Conservation (phyloP, 2,888 invertebrate species). For the Ditula angustiorana region DNA sequence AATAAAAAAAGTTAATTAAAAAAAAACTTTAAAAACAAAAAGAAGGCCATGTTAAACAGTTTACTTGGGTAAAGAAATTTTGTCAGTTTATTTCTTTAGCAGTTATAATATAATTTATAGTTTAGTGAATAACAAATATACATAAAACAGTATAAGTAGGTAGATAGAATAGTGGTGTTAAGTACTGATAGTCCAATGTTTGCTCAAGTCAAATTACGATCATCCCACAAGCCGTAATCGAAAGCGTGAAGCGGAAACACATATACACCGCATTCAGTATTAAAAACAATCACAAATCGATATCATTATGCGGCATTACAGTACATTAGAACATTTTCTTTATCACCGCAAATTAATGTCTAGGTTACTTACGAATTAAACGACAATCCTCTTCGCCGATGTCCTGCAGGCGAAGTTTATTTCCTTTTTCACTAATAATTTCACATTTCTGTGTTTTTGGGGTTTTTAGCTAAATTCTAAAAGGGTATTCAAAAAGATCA, state of each 20-base stretch:
- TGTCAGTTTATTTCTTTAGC: background rate
- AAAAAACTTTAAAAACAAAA: background rate
- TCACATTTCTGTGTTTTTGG: conserved; percentile 72
- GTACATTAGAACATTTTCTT: conserved; percentile 50
- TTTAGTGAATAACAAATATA: background rate
- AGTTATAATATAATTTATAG: background rate
- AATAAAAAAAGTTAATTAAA: conserved; percentile 20
- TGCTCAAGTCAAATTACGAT: conserved; percentile 31
- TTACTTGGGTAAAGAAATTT: background rate
- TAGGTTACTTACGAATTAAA: conserved; percentile 70
- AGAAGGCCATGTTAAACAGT: background rate
- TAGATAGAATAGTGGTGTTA: conserved; percentile 14
- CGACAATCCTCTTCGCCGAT: conserved; percentile 59
- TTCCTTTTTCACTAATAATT: conserved; percentile 59
- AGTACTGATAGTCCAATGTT: conserved; percentile 33
- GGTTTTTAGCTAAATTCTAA: conserved; percentile 54
- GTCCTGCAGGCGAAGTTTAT: conserved; percentile 55
- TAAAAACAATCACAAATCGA: conserved; percentile 69
- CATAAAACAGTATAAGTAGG: conserved; percentile 6
- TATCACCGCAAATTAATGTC: conserved; percentile 41
- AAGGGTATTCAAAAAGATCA: conserved; percentile 53
- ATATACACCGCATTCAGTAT: conserved; percentile 55
- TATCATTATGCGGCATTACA: conserved; percentile 69
- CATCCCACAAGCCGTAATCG: conserved; percentile 49
- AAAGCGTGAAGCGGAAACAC: conserved; percentile 53